Conservation (phyloP, 2,888 invertebrate genomes). For the Leptinotarsa tumamoca region DNA sequence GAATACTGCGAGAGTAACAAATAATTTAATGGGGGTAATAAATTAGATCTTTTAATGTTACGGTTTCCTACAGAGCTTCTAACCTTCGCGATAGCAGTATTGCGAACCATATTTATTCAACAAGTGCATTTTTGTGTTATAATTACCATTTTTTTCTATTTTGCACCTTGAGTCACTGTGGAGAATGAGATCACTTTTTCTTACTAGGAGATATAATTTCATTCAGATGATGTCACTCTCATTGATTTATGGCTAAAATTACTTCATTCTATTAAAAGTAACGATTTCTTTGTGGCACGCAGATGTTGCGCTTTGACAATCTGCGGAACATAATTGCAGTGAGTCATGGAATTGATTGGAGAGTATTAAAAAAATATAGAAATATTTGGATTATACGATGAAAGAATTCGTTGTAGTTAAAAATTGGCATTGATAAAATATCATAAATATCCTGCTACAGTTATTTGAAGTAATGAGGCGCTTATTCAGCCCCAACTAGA, state of each 20-base stretch:
- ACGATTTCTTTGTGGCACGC: conserved; percentile 4
- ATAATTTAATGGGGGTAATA: conserved; percentile 43
- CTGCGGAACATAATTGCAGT: not conserved
- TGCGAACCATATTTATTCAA: conserved; percentile 7
- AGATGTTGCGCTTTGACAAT: not conserved
- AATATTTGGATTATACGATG: no score
- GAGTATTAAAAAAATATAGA: no score
- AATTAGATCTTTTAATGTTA: conserved; percentile 43
- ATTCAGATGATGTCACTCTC: conserved; percentile 21
- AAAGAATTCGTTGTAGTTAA: no score
- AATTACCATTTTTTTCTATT: conserved; percentile 18
- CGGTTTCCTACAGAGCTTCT: conserved; percentile 37
- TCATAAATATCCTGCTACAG: no score
- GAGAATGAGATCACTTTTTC: conserved; percentile 31
- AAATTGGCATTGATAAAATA: no score
- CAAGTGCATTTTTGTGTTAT: conserved; percentile 22
- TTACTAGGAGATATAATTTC: conserved; percentile 23
- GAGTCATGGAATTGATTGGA: not conserved
- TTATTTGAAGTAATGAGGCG: no score
- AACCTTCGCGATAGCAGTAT: conserved; percentile 42
- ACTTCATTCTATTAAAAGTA: conserved; percentile 11
- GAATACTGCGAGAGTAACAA: conserved; percentile 37
- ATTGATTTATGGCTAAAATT: conserved; percentile 19
- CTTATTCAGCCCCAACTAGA: no score
- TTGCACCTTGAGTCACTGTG: conserved; percentile 17